Evolutionary conservation across 2,797 vertebrate species (phyloP), one percentile per base, ranked within the genome.

Genomic region (Yasuhikotakia modesta): DNA sequence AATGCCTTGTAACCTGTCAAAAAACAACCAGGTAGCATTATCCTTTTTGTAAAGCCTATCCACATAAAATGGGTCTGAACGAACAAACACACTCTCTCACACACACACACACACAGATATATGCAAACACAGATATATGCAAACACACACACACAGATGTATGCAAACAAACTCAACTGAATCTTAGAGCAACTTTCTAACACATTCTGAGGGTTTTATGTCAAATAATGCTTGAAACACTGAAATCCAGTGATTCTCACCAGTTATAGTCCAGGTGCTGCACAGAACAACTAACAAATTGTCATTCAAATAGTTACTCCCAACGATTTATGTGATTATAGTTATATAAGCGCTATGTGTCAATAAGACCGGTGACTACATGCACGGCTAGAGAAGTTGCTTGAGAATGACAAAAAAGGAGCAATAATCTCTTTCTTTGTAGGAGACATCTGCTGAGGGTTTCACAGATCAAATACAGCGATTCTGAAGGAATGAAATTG

Each of bases 1-100:
- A 69, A 27, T 14, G 48, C 50, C 32, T 58, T 60, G 43, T 10
- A 43, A 60, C 3, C 43, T 5, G 16, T 65, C 60, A 80, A 35
- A 35, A 43, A n/a, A 46, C 65, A 6, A 66, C 22, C 50, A 55
- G 50, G 55, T 12, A 30, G 52, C 24, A 46, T 53, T 53, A 64
- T 24, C 24, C 5, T 8, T 61, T 21, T 46, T 24, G n/a, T 32
- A 45, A 39, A 65, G 39, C 35, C 21, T 32, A 58, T 53, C 11
- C 27, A n/a, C 16, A 19, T 65, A 10, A 55, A 65, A 65, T 13
- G 13, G 72, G 19, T 16, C 14, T 39, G 13, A 35, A n/a, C n/a
- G n/a, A n/a, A n/a, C n/a, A n/a, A n/a, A n/a, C n/a, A n/a, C n/a
- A n/a, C n/a, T n/a, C n/a, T n/a, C n/a, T n/a, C n/a, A n/a, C n/a